These are phyloP conservation scores for Luidia sarsii DNA, from an alignment of 53 echinoderm and acorn worm genomes.

Conservation along the genomic window DNA sequence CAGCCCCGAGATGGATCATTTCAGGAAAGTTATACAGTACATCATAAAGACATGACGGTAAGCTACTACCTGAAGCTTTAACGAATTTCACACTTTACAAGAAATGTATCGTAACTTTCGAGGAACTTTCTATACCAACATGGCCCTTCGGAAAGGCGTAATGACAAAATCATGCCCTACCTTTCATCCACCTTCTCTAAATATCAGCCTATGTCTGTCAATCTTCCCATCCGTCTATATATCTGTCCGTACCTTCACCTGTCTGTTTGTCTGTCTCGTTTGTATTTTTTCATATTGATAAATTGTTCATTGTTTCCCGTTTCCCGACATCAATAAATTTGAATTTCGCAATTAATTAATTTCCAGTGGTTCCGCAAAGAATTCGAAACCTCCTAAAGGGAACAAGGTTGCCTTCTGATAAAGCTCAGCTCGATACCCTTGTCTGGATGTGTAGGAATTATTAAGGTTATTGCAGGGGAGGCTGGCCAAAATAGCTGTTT, in stretches of 20 bases:
- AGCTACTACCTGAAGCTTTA: not conserved
- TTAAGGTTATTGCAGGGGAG: no score
- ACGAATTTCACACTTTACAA: not conserved
- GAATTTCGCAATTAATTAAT: no score
- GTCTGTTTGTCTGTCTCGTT: no score
- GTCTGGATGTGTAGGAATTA: no score
- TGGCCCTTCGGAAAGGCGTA: not conserved
- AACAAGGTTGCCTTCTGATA: no score
- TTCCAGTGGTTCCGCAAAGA: no score
- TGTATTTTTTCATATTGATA: not conserved
- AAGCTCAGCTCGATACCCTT: no score
- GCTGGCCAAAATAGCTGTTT: no score
- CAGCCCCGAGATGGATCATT: constrained; percentile 67
- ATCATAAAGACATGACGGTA: constrained; percentile 34
- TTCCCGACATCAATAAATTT: no score
- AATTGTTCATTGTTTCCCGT: no score
- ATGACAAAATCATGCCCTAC: not conserved
- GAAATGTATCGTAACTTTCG: not conserved
- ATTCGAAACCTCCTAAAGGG: no score
- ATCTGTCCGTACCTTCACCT: not conserved
- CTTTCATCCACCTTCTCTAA: not conserved
- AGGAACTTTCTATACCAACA: not conserved
- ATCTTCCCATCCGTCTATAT: not conserved
- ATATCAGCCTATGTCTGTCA: not conserved
- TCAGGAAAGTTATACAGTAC: constrained; percentile 29